Evolutionary conservation across 1,140 invertebrate species (phyloP), one percentile per base, ranked within the genome.

Genomic region (Micrasema longulum): DNA sequence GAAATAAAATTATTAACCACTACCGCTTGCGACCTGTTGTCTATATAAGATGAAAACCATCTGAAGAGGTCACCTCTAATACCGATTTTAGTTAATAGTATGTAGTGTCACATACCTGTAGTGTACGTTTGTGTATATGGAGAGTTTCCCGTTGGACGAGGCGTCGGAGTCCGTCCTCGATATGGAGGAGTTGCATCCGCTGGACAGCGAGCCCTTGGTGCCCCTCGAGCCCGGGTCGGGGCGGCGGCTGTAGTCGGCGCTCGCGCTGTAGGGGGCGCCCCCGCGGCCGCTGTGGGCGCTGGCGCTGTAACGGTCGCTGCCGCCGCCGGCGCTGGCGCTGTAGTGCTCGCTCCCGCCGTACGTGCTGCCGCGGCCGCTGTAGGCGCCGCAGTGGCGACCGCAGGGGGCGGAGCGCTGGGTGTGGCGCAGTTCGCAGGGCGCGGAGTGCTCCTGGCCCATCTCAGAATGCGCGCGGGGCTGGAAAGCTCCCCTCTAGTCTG

Each of bases 71-170:
- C n/a, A n/a, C n/a, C n/a, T n/a, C n/a, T n/a, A n/a, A n/a, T n/a
- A n/a, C n/a, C n/a, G n/a, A n/a, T n/a, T n/a, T n/a, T n/a, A n/a
- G n/a, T n/a, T n/a, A n/a, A n/a, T n/a, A n/a, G n/a, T n/a, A n/a
- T n/a, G n/a, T n/a, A n/a, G n/a, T n/a, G n/a, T n/a, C n/a, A n/a
- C n/a, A n/a, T 47, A 64, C 60, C 60, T 64, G 76, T 86, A 86
- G 72, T 84, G 82, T 55, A 83, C 81, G 79, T 87, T 86, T 69
- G 86, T 86, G 77, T 86, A 84, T 20, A 86, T 77, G 0, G 81
- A 80, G n/a, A 79, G 79, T 52, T 82, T 79, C 65, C 79, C 82
- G 43, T 81, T 84, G 47, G 67, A 62, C 5, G 82, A 80, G 26
- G 82, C 82, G 35, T 50, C 26, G n/a, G 64, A 72, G 9, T 47